Evolutionary conservation across 2,888 invertebrate genomes (phyloP).

Genomic region (Torymus auratus): DNA sequence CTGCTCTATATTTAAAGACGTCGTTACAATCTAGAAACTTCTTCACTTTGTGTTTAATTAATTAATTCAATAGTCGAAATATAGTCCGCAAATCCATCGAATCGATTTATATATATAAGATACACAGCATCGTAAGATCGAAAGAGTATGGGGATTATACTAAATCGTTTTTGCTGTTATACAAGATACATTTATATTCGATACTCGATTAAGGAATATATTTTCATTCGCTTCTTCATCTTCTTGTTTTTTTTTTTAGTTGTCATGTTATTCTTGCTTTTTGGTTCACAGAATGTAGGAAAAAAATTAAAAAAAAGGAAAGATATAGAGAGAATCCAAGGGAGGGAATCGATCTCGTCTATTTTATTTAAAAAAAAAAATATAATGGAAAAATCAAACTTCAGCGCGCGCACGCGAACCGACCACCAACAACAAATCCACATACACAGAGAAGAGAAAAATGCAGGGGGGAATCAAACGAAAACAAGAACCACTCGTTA

Average conservation of each 20-base stretch:
- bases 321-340: conserved; percentile 4
- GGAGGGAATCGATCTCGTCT: background rate
- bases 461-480: too few species aligned
- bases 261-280: conserved; percentile 46
- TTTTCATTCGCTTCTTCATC: too few species aligned
- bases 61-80: conserved; percentile 4
- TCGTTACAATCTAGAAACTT: conserved; percentile 24
- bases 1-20: conserved; percentile 35
- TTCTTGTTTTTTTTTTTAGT: conserved; percentile 11
- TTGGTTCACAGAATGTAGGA: conserved; percentile 35
- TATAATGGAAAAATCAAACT: background rate
- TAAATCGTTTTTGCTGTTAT: conserved; percentile 34
- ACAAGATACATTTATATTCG: conserved; percentile 37
- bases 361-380: background rate
- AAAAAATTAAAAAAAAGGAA: background rate
- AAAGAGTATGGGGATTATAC: conserved; percentile 46
- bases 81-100: conserved; percentile 29
- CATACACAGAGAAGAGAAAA: background rate
- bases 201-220: conserved; percentile 59
- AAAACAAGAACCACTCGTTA: too few species aligned
- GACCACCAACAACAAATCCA: too few species aligned
- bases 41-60: background rate
- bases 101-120: conserved; percentile 23
- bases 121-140: conserved; percentile 28
- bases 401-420: too few species aligned